These are phyloP conservation scores for Cherax quadricarinatus DNA, from an alignment of 1,140 invertebrate genomes.

Conservation along the genomic window DNA sequence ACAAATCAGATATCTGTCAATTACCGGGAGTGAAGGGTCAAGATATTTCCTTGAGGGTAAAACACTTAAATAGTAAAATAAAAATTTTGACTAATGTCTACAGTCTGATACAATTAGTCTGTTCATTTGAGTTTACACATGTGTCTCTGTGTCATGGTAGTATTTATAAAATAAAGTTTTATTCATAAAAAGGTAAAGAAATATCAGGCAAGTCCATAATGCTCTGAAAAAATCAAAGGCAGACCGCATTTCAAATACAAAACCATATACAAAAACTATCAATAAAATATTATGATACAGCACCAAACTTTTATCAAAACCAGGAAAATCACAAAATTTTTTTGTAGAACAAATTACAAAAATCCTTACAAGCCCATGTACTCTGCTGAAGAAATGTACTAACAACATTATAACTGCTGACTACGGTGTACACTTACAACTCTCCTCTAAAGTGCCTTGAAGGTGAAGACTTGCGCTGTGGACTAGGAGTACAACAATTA, in stretches of 20 bases:
- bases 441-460: conserved; percentile 12
- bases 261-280: conserved; percentile 1
- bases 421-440: conserved; percentile 17
- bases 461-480: conserved; percentile 27
- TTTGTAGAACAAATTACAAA: not conserved
- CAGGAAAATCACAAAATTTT: not conserved
- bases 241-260: not conserved
- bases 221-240: not conserved
- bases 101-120: not conserved
- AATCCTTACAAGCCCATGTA: not conserved
- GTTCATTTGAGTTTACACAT: not conserved
- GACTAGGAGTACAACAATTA: conserved; percentile 26
- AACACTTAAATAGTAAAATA: not conserved
- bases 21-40: not conserved
- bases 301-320: not conserved
- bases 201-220: not conserved
- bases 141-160: not conserved
- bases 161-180: not conserved
- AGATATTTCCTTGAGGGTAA: not conserved
- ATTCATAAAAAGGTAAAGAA: not conserved
- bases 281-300: not conserved
- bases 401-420: not conserved
- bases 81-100: not conserved
- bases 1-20: not conserved
- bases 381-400: not conserved